Percentiles rank a stretch among this genome's conserved stretches.
phyloP scores from a whole-genome alignment of 2,797 vertebrate genomes.

The Chelmon rostratus region DNA sequence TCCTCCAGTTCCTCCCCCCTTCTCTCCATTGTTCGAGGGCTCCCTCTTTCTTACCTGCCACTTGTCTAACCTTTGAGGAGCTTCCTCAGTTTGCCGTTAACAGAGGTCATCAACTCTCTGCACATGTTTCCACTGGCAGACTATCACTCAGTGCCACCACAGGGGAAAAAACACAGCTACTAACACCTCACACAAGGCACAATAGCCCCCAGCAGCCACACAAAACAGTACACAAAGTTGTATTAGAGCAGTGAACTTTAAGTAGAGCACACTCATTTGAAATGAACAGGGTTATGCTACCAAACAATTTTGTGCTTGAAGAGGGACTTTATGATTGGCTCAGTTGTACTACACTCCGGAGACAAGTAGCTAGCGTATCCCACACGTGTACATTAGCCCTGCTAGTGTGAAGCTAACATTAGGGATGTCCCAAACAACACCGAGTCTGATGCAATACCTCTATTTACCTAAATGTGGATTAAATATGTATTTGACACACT shows the following conservation, averaged over 20 bases:
- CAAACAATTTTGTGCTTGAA: constrained; percentile 34
- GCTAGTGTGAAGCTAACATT: not conserved
- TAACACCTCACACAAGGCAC: constrained; percentile 38
- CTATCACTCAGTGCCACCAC: constrained; percentile 56
- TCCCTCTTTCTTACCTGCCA: constrained; percentile 30
- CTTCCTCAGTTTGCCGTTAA: constrained; percentile 48
- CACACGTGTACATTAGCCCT: constrained; percentile 28
- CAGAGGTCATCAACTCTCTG: constrained; percentile 57
- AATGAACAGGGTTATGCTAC: constrained; percentile 40
- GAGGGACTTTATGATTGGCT: constrained; percentile 29
- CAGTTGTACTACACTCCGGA: constrained; percentile 33
- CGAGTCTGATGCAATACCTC: not conserved
- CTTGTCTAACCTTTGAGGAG: constrained; percentile 55
- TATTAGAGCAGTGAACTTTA: constrained; percentile 34
- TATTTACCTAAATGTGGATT: not conserved
- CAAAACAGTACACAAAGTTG: constrained; percentile 23
- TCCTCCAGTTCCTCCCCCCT: constrained; percentile 1
- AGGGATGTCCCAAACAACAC: not conserved
- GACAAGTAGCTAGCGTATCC: constrained; percentile 44
- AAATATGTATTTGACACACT: not conserved
- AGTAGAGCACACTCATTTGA: constrained; percentile 24
- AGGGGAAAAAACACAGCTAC: constrained; percentile 34
- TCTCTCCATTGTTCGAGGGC: constrained; percentile 30
- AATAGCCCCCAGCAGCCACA: constrained; percentile 17
- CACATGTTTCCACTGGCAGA: constrained; percentile 47